These are phyloP conservation scores for Pectinophora gossypiella DNA, from an alignment of 1,140 invertebrate species.

Conservation along the genomic window DNA sequence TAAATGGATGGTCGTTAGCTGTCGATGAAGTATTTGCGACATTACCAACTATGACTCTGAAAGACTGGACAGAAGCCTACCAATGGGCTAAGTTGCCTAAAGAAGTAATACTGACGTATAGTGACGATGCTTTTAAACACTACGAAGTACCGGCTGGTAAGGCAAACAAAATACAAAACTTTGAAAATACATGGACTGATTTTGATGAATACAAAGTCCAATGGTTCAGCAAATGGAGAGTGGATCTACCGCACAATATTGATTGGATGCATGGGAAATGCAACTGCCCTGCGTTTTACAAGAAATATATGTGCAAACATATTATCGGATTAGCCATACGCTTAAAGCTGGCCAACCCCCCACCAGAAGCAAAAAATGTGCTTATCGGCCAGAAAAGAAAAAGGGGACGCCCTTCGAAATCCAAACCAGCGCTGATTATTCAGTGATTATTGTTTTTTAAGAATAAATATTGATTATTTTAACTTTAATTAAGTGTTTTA, in stretches of 20 bases:
- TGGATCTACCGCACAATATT: background rate
- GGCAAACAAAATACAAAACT: slow-evolving; percentile 2
- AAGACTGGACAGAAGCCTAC: slow-evolving; percentile 16
- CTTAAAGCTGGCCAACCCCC: slow-evolving; percentile 4
- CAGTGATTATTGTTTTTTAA: too few species aligned
- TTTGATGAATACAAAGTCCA: slow-evolving; percentile 1
- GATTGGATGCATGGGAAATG: slow-evolving; percentile 3
- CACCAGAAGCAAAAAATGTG: slow-evolving; percentile 6
- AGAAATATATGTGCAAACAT: slow-evolving; percentile 1
- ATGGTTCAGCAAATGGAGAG: slow-evolving; percentile 1
- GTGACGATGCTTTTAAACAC: slow-evolving; percentile 2
- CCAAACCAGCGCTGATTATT: too few species aligned
- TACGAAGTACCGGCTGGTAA: background rate
- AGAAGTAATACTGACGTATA: background rate
- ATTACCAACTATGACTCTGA: slow-evolving; percentile 10
- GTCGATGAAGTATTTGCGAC: background rate
- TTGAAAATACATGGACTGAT: slow-evolving; percentile 1
- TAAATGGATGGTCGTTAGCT: slow-evolving; percentile 9
- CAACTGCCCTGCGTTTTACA: slow-evolving; percentile 3
- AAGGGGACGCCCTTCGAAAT: too few species aligned
- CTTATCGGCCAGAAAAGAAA: too few species aligned
- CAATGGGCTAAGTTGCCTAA: slow-evolving; percentile 10
- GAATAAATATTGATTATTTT: too few species aligned
- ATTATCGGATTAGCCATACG: slow-evolving; percentile 1
- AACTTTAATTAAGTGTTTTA: too few species aligned